Percentiles rank a stretch among this genome's conserved stretches.
phyloP scores from a whole-genome alignment of 1,140 invertebrate genomes.

The Drosophila ohnishii region DNA sequence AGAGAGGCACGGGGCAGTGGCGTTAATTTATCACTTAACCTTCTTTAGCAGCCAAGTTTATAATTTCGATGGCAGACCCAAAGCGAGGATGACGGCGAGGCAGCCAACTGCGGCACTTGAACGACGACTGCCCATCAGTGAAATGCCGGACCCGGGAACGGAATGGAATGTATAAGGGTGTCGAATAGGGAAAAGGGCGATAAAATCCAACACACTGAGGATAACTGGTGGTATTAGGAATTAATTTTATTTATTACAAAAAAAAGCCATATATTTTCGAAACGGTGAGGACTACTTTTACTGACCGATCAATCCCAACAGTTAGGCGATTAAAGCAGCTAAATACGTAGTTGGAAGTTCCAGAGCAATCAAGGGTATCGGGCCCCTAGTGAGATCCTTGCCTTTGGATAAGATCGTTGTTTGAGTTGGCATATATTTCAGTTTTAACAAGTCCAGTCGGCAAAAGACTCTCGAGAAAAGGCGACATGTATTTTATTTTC shows the following conservation, averaged over 20 bases:
- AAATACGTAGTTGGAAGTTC: background rate
- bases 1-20: constrained; percentile 45
- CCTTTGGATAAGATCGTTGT: background rate
- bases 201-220: constrained; percentile 7
- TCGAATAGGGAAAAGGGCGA: constrained; percentile 12
- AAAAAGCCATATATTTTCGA: too few species aligned
- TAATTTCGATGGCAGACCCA: constrained; percentile 66
- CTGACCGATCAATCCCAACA: background rate
- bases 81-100: constrained; percentile 42
- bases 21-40: constrained; percentile 80
- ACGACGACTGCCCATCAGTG: constrained; percentile 76
- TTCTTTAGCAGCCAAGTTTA: constrained; percentile 79
- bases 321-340: background rate
- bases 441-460: background rate
- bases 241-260: background rate
- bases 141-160: constrained; percentile 36
- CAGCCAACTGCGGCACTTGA: constrained; percentile 63
- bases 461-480: background rate
- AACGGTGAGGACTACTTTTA: background rate
- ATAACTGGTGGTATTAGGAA: background rate
- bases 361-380: background rate
- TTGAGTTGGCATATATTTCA: background rate
- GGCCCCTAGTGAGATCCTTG: background rate
- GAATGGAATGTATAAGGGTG: constrained; percentile 30
- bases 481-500: background rate